Base-by-base conservation (phyloP, 2,797 vertebrate species). In the Microcaecilia unicolor region DNA sequence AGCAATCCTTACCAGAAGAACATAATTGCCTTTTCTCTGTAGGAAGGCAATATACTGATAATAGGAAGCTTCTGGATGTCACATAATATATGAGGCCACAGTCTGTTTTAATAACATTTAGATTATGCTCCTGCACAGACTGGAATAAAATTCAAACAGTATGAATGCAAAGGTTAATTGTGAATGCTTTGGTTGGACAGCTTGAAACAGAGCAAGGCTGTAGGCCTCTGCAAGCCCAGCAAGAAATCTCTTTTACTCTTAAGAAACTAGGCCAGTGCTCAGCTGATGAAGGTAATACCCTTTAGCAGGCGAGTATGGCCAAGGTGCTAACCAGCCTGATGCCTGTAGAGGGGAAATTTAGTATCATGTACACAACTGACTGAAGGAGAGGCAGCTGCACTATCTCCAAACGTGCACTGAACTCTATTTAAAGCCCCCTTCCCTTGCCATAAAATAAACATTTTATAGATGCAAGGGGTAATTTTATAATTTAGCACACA, bases 251-350 rank as follows among this genome's bases (percentile, higher is more conserved):
- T 62, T 48, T 51, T 59, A 48, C 55, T 59, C 75, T 55, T 56
- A 69, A 72, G 81, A 84, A 84, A n/a, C 50, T 68, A 79, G 85
- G 78, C 68, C 73, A 78, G 53, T 49, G 34, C 61, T 51, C 48
- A 60, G 56, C 51, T 71, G 44, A 66, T 50, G 55, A 67, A 64
- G 65, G 56, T 34, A 60, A 45, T 61, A 58, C 42, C 67, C 55
- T 61, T 63, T 52, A 60, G 48, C 34, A 49, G 51, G 44, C 20
- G 10, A 44, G 33, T 40, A 47, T 58, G 54, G 59, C 64, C 51
- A 50, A 57, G 28, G 52, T 49, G 50, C 58, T 68, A 58, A 77
- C 69, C 66, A 64, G 55, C 49, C 40, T 34, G 22, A 28, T 37
- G 59, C 62, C 35, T 48, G 23, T 38, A 46, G 35, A 21, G 31